phyloP scores from a whole-genome alignment of 1,140 invertebrate species.

The Hylaeus anthracinus region DNA sequence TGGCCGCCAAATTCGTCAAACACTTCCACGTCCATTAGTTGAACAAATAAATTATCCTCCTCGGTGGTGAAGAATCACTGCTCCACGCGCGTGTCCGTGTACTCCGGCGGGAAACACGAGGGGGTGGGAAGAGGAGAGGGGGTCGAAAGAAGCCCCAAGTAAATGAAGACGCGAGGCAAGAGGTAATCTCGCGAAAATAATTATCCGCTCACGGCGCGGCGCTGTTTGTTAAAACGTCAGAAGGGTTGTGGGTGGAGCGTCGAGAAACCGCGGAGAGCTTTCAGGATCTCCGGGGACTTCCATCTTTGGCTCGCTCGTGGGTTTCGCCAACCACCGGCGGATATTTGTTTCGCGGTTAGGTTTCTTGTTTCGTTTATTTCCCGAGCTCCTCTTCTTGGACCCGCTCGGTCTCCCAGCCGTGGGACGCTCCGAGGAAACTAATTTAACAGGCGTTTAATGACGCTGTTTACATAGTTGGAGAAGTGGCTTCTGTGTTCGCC shows the following conservation, averaged over 20 bases:
- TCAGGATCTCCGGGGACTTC: slow-evolving; percentile 9
- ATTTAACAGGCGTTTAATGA: too few relatives aligned
- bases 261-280: slow-evolving; percentile 32
- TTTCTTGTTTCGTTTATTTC: not conserved
- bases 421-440: not conserved
- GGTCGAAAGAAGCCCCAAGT: slow-evolving; percentile 31
- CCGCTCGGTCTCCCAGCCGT: too few relatives aligned
- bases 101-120: too few relatives aligned
- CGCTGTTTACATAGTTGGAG: too few relatives aligned
- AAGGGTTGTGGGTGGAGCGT: slow-evolving; percentile 69
- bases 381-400: not conserved
- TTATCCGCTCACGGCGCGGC: slow-evolving; percentile 72
- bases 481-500: too few relatives aligned
- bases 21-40: too few relatives aligned
- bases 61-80: too few relatives aligned
- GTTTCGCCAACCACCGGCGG: slow-evolving; percentile 34
- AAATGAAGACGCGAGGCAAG: slow-evolving; percentile 75
- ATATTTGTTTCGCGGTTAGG: slow-evolving; percentile 27
- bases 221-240: slow-evolving; percentile 75
- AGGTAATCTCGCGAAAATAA: slow-evolving; percentile 66
- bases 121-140: not conserved
- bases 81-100: slow-evolving; percentile 19
- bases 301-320: slow-evolving; percentile 9
- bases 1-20: too few relatives aligned
- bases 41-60: too few relatives aligned